A percentile compares a stretch with the other conserved stretches of the same genome.
phyloP scores from a whole-genome alignment of 2,888 invertebrate genomes.

The Zonitis immaculata region DNA sequence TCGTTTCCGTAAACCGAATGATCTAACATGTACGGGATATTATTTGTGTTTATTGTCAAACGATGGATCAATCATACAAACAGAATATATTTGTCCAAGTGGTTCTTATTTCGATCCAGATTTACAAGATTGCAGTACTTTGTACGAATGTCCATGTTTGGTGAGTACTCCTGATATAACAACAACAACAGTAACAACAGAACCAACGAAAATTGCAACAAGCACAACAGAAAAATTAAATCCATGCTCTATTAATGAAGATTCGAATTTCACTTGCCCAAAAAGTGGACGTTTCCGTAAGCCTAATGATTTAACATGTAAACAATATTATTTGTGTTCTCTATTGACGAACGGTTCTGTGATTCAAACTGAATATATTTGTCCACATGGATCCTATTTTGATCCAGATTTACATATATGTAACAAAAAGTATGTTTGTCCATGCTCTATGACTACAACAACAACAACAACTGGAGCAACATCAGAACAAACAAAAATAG shows the following conservation, averaged over 20 bases:
- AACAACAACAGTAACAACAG: too few species aligned
- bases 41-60: constrained; percentile 22
- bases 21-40: constrained; percentile 29
- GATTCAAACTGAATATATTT: constrained; percentile 32
- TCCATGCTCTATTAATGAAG: too few species aligned
- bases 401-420: constrained; percentile 22
- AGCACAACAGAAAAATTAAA: too few species aligned
- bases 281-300: too few species aligned
- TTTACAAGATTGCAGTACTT: too few species aligned
- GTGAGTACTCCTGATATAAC: background rate
- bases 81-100: constrained; percentile 29
- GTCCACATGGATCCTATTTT: constrained; percentile 26
- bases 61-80: constrained; percentile 37
- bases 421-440: too few species aligned
- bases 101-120: constrained; percentile 26
- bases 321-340: constrained; percentile 17
- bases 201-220: too few species aligned
- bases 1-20: constrained; percentile 45
- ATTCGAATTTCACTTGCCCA: too few species aligned
- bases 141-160: too few species aligned
- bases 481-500: too few species aligned
- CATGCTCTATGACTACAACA: constrained; percentile 1
- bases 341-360: background rate
- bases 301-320: too few species aligned
- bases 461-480: too few species aligned